Evolutionary conservation across 2,113 vertebrate species (phyloP).

Genomic region (Apodemus speciosus): DNA sequence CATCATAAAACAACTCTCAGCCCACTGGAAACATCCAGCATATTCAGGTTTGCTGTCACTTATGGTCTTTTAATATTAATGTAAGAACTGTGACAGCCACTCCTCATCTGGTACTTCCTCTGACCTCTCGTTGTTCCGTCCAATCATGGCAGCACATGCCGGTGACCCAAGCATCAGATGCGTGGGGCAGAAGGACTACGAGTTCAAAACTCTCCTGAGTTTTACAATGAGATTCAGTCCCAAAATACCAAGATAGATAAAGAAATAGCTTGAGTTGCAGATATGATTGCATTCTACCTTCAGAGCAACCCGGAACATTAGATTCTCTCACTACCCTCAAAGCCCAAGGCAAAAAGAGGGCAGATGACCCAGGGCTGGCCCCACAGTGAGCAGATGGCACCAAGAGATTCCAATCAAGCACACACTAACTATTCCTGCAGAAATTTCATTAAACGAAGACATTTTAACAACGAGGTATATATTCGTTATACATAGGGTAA

Average conservation of each 20-base stretch:
- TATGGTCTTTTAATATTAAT: neutral
- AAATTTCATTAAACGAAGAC: neutral
- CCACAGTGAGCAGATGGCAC: neutral
- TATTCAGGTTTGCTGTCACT: neutral
- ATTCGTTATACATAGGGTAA: slow-evolving; percentile 12
- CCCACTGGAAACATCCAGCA: neutral
- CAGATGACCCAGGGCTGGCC: neutral
- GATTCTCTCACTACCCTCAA: slow-evolving; percentile 18
- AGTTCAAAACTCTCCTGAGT: neutral
- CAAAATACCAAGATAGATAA: neutral
- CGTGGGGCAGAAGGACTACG: neutral
- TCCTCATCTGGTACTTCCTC: neutral
- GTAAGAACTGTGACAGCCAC: neutral
- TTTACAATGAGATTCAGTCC: neutral
- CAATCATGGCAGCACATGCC: neutral
- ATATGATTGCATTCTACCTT: neutral
- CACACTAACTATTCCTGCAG: neutral
- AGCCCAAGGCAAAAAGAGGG: neutral
- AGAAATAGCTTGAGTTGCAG: neutral
- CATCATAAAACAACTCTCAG: neutral
- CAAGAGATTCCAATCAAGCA: neutral
- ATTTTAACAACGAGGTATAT: neutral
- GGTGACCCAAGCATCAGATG: neutral
- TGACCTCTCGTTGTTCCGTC: neutral
- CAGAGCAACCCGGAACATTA: neutral